These are phyloP conservation scores for Habrosyne pyritoides DNA, from an alignment of 2,888 invertebrate genomes.

Conservation along the genomic window DNA sequence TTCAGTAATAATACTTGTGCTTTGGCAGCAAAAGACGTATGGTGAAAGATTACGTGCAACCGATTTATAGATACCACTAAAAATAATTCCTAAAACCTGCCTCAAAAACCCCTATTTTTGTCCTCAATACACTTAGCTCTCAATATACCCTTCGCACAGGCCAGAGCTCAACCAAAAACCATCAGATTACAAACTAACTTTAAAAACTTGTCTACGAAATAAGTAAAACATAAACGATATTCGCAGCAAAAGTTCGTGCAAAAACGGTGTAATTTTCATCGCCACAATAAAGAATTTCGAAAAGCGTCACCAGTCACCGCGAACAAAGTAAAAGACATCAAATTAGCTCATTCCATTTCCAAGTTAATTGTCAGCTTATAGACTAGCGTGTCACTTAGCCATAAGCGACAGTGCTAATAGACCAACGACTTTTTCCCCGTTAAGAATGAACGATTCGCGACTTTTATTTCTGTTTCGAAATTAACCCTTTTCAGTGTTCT, in stretches of 20 bases:
- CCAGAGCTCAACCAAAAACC: too few species aligned
- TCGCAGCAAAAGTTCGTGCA: neutral
- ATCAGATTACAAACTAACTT: too few species aligned
- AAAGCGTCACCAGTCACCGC: constrained; percentile 8
- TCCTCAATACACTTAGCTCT: too few species aligned
- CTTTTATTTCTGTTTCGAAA: constrained; percentile 21
- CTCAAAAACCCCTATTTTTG: too few species aligned
- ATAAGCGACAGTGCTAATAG: constrained; percentile 33
- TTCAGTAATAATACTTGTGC: too few species aligned
- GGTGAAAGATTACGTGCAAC: too few species aligned
- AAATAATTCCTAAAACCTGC: too few species aligned
- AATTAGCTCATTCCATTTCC: constrained; percentile 23
- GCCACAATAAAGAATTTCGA: neutral
- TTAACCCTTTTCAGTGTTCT: constrained; percentile 44
- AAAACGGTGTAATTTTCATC: neutral
- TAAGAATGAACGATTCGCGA: constrained; percentile 28
- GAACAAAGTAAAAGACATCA: constrained; percentile 19
- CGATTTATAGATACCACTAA: too few species aligned
- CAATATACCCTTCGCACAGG: too few species aligned
- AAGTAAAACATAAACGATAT: too few species aligned
- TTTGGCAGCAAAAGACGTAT: too few species aligned
- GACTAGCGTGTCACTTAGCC: constrained; percentile 36
- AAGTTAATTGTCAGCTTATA: constrained; percentile 25
- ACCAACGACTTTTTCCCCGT: constrained; percentile 27
- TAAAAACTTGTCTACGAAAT: too few species aligned